Evolutionary conservation across 2,888 invertebrate genomes (phyloP).

Genomic region (Drosophila anomelani): DNA sequence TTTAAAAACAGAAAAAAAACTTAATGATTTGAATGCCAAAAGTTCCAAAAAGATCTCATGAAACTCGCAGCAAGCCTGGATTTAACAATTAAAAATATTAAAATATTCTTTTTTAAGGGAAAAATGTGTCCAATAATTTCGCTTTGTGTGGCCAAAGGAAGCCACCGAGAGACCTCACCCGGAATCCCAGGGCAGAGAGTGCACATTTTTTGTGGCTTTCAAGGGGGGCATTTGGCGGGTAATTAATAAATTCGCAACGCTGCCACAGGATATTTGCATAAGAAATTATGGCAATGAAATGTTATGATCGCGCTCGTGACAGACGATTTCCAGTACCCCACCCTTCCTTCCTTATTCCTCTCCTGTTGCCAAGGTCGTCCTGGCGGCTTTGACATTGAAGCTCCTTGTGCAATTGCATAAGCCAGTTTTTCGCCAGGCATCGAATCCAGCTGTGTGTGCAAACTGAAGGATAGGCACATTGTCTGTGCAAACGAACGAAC

Average conservation of each 20-base stretch:
- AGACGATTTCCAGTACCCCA: conserved; percentile 53
- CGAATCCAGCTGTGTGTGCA: conserved; percentile 38
- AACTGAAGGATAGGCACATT: conserved; percentile 5
- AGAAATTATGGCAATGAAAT: conserved; percentile 82
- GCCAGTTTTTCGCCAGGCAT: conserved; percentile 11
- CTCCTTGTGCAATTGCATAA: conserved; percentile 41
- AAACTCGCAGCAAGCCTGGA: background rate
- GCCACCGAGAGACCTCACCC: background rate
- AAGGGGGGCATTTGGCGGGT: conserved; percentile 62
- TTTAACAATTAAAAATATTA: background rate
- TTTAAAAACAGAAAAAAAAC: background rate
- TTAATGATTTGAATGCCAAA: background rate
- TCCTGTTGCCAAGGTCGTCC: conserved; percentile 30
- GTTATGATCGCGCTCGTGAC: conserved; percentile 79
- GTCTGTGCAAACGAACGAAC: conserved; percentile 1
- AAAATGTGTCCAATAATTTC: background rate
- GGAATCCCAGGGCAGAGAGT: conserved; percentile 4
- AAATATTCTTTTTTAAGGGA: background rate
- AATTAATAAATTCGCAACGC: conserved; percentile 81
- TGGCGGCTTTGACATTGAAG: conserved; percentile 48
- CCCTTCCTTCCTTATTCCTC: background rate
- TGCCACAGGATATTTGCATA: conserved; percentile 83
- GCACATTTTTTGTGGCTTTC: background rate
- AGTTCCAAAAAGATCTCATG: too few relatives aligned
- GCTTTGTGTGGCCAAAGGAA: background rate